Evolutionary conservation across 1,140 invertebrate genomes (phyloP).

Genomic region (Ericerus pela): DNA sequence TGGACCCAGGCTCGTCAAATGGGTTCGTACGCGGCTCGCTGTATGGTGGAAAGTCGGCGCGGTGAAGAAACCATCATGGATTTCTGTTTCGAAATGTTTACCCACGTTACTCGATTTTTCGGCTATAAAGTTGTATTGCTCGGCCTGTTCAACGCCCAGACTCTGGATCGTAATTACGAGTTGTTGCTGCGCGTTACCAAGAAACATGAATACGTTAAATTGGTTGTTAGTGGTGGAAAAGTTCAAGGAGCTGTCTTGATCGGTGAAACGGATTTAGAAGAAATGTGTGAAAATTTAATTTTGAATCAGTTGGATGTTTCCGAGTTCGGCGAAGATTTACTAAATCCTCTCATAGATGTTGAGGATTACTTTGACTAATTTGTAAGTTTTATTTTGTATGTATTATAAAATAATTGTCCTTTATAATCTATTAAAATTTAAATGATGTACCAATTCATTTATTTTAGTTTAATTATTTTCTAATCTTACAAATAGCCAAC

Average conservation of each 20-base stretch:
- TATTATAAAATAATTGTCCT: no score
- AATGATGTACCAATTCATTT: no score
- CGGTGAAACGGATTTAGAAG: slow-evolving; percentile 92
- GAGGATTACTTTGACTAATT: slow-evolving; percentile 98
- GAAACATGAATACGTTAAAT: slow-evolving; percentile 76
- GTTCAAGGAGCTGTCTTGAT: slow-evolving; percentile 89
- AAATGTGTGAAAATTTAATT: slow-evolving; percentile 97
- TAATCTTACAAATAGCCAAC: no score
- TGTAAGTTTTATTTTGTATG: no score
- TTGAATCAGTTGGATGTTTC: slow-evolving; percentile 84
- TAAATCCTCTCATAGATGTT: slow-evolving; percentile 91
- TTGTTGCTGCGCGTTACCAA: slow-evolving; percentile 72
- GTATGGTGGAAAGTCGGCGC: slow-evolving; percentile 54
- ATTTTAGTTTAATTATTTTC: no score
- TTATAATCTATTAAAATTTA: no score
- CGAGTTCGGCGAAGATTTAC: slow-evolving; percentile 74
- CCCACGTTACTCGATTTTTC: slow-evolving; percentile 91
- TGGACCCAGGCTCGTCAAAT: slow-evolving; percentile 98
- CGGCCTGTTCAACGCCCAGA: slow-evolving; percentile 89
- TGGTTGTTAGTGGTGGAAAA: slow-evolving; percentile 67
- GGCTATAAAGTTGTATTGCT: slow-evolving; percentile 86
- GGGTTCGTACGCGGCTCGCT: slow-evolving; percentile 83
- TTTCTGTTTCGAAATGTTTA: slow-evolving; percentile 94
- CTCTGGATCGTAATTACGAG: slow-evolving; percentile 67
- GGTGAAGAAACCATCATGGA: slow-evolving; percentile 59